Conservation (phyloP, 2,113 vertebrate genomes). For the Nycticryphes semicollaris region DNA sequence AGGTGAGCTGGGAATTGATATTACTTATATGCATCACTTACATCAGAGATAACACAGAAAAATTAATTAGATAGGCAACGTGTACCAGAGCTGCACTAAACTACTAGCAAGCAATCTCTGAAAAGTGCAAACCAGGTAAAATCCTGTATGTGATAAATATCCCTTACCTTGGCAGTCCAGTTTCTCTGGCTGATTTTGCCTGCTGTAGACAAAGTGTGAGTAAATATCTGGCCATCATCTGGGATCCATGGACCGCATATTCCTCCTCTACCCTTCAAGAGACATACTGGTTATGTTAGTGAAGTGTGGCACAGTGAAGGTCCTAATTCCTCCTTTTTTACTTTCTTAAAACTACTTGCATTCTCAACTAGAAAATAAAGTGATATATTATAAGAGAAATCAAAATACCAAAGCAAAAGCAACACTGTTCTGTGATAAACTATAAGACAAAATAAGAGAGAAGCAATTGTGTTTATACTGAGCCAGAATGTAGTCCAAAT, state of each 20-base stretch:
- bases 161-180: conserved; percentile 83
- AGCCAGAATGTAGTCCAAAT: background rate
- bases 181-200: conserved; percentile 85
- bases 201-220: conserved; percentile 82
- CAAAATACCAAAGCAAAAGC: background rate
- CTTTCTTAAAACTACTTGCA: background rate
- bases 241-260: conserved; percentile 87
- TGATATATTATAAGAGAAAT: background rate
- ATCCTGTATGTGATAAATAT: background rate
- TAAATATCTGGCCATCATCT: conserved; percentile 86
- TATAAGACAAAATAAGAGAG: background rate
- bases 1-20: background rate
- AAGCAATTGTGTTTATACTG: background rate
- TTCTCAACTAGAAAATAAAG: background rate
- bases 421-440: background rate
- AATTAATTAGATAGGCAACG: background rate
- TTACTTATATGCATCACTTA: background rate
- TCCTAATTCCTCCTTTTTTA: background rate
- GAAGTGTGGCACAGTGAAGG: background rate
- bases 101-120: background rate
- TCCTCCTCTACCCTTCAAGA: conserved; percentile 69
- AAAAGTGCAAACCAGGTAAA: background rate
- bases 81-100: background rate
- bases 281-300: conserved; percentile 23
- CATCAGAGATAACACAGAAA: background rate